phyloP scores from a whole-genome alignment of 2,888 invertebrate genomes.

The Muschampia staudingeri region DNA sequence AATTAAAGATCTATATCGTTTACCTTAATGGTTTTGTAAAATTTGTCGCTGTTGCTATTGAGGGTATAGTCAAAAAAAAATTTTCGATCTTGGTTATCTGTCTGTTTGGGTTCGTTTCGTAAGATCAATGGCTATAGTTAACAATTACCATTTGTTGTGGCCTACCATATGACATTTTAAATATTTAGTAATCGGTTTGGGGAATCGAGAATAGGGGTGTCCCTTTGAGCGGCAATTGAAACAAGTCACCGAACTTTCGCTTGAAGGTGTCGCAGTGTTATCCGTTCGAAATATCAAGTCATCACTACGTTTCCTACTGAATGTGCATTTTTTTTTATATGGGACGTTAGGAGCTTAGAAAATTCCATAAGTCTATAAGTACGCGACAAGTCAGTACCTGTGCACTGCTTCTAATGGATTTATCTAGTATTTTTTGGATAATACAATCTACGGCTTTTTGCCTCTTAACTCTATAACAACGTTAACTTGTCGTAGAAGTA shows the following conservation, averaged over 20 bases:
- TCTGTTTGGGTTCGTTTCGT: slow-evolving; percentile 2
- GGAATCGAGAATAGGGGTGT: background rate
- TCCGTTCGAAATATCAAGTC: slow-evolving; percentile 1
- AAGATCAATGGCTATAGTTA: background rate
- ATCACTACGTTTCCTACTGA: background rate
- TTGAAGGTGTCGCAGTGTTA: background rate
- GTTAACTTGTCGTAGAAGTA: background rate
- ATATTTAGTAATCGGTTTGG: background rate
- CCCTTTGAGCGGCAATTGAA: slow-evolving; percentile 3
- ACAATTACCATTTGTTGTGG: background rate
- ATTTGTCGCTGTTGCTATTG: background rate
- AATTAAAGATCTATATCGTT: background rate
- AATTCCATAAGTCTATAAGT: slow-evolving; percentile 59
- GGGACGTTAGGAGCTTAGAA: slow-evolving; percentile 8
- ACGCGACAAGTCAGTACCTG: slow-evolving; percentile 59
- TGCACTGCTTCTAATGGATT: slow-evolving; percentile 55
- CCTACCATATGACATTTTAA: background rate
- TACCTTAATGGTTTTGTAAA: background rate
- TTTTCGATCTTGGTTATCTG: slow-evolving; percentile 14
- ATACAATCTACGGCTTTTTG: slow-evolving; percentile 67
- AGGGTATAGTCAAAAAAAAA: background rate
- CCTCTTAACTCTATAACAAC: slow-evolving; percentile 49
- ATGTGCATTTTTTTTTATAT: background rate
- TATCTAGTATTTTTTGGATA: slow-evolving; percentile 61
- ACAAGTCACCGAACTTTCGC: slow-evolving; percentile 1